Base-by-base conservation (phyloP, 2,797 vertebrate species). In the Triplophysa bombifrons region DNA sequence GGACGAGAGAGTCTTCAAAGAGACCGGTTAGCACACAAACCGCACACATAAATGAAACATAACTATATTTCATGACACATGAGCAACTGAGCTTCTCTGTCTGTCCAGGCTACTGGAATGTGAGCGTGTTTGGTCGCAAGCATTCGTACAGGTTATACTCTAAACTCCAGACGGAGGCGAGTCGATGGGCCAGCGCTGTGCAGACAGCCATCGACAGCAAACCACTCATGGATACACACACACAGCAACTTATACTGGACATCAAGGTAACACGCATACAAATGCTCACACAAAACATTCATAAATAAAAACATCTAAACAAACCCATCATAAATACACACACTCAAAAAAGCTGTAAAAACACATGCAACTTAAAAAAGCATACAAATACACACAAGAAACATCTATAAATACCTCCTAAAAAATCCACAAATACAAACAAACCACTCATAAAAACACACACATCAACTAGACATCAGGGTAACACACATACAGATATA, bases 121-220 rank as follows among this genome's bases (percentile, higher is more conserved):
- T 98, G 69, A 96, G 94, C 0, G 94, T 99, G 17, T 96, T 96
- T 0, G 98, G 98, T 0, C 95, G 96, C 5, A 98, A 96, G 64
- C 98, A 98, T 83, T 96, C 96, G 13, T 99, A 98, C 87, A 94
- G 95, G 0, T 96, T 99, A 41, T 96, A 96, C 69, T 96, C 95
- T 3, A 99, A 98, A 84, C 87, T 99, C 82, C 94, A 98, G 86
- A 99, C 94, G 0, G 98, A 99, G 89, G 96, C 96, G 0, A 93
- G 93, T 0, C 92, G 97, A 58, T 99, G 98, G 98, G 92, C 97
- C 82, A 95, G 88, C 56, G 93, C 97, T 85, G 87, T 99, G 81
- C 98, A 99, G 89, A 98, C 96, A 0, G 96, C 98, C 88, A 98
- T 97, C 0, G 97, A 99, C 87, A 93, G 94, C 88, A 99, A 99